Conservation (phyloP, 2,888 invertebrate species). For the Stictocephala bisonia region DNA sequence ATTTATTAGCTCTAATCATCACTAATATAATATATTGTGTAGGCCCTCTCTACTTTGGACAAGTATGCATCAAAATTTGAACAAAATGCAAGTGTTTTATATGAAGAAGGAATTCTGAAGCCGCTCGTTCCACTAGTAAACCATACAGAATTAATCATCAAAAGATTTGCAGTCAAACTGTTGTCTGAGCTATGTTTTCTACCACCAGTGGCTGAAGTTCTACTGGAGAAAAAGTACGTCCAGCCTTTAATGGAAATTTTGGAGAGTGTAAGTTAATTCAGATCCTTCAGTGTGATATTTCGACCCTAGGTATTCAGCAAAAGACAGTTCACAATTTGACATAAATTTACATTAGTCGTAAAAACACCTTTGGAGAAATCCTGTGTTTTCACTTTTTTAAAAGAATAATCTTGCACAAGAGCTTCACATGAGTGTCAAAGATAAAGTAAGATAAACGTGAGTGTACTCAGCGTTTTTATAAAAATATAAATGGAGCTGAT, state of each 20-base stretch:
- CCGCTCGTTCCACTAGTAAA: conserved; percentile 17
- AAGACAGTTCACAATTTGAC: no score
- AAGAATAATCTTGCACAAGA: no score
- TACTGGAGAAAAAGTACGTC: background rate
- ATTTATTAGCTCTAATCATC: no score
- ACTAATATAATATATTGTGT: background rate
- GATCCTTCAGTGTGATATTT: no score
- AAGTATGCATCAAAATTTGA: conserved; percentile 36
- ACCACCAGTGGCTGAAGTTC: background rate
- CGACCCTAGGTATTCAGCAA: no score
- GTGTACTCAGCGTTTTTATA: no score
- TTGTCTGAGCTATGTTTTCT: conserved; percentile 27
- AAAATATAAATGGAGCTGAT: no score
- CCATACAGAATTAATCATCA: conserved; percentile 19
- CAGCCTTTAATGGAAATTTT: background rate
- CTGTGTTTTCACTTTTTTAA: no score
- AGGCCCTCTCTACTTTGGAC: conserved; percentile 34
- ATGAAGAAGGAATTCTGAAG: conserved; percentile 14
- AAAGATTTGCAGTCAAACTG: conserved; percentile 36
- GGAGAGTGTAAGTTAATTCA: conserved; percentile 8
- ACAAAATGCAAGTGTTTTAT: conserved; percentile 20
- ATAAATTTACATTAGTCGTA: no score
- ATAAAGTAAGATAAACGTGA: no score
- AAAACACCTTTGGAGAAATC: no score
- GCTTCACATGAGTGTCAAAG: no score